These are phyloP conservation scores for Drosophila carrolli DNA, from an alignment of 1,140 invertebrate species.

Conservation along the genomic window DNA sequence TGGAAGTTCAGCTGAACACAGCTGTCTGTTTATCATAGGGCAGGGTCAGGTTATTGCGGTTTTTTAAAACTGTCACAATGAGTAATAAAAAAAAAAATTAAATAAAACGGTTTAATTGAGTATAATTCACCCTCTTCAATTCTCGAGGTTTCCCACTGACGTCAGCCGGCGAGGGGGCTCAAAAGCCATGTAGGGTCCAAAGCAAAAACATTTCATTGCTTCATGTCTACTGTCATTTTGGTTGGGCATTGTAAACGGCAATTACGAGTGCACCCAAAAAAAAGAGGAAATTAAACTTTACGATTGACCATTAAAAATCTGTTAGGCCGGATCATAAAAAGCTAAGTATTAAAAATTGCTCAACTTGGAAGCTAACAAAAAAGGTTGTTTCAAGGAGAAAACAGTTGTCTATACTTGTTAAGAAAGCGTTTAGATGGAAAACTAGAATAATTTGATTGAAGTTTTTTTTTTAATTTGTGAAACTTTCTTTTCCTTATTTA, in stretches of 20 bases:
- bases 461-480: not conserved
- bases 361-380: conserved; percentile 9
- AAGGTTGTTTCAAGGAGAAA: conserved; percentile 17
- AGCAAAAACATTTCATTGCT: conserved; percentile 26
- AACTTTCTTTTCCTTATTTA: not conserved
- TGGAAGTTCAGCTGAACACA: no score
- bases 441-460: not conserved
- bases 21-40: not conserved
- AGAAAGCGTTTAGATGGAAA: conserved; percentile 7
- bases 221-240: conserved; percentile 8
- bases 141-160: not conserved
- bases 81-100: conserved; percentile 28
- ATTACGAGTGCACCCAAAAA: conserved; percentile 36
- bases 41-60: not conserved
- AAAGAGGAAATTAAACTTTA: conserved; percentile 33
- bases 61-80: conserved; percentile 17
- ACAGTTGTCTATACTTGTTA: conserved; percentile 20
- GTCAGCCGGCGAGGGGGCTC: not conserved
- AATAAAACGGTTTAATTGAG: conserved; percentile 29
- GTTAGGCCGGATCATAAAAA: conserved; percentile 39
- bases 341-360: conserved; percentile 31
- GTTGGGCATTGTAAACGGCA: conserved; percentile 20
- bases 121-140: conserved; percentile 12
- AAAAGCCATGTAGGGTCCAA: conserved; percentile 22
- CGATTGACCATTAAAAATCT: conserved; percentile 44